Evolutionary conservation across 2,797 vertebrate genomes (phyloP).

Genomic region (Sebastiscus tertius): DNA sequence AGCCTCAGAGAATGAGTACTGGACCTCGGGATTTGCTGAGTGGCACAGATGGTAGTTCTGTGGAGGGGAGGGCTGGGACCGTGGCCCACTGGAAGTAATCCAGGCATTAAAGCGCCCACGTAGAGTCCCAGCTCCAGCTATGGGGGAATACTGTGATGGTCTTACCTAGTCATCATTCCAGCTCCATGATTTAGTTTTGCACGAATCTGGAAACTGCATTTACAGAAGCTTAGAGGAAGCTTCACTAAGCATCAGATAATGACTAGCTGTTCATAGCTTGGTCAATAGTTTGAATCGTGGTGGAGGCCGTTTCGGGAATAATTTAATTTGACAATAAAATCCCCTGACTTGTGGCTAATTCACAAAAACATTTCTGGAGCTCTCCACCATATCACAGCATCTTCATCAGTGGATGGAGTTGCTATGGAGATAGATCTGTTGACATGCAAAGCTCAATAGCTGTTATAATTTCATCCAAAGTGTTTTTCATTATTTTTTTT

Average conservation of each 20-base stretch:
- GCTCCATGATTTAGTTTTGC: too few relatives aligned
- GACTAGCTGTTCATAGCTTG: too few relatives aligned
- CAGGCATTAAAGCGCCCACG: conserved; percentile 54
- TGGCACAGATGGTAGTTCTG: conserved; percentile 68
- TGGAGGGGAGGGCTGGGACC: conserved; percentile 36
- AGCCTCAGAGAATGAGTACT: conserved; percentile 29
- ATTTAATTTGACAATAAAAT: too few relatives aligned
- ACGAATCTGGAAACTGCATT: too few relatives aligned
- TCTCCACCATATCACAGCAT: neutral
- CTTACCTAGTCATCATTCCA: too few relatives aligned
- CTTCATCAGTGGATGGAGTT: neutral
- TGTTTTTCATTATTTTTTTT: neutral
- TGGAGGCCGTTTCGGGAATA: too few relatives aligned
- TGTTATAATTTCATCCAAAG: neutral
- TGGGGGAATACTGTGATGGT: conserved; percentile 20
- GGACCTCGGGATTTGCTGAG: conserved; percentile 64
- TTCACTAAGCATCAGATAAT: too few relatives aligned
- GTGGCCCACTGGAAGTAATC: conserved; percentile 60
- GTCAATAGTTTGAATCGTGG: too few relatives aligned
- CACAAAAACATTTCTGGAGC: too few relatives aligned
- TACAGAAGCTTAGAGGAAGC: too few relatives aligned
- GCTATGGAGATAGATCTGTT: neutral
- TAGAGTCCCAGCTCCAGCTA: conserved; percentile 30
- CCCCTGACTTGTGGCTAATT: too few relatives aligned
- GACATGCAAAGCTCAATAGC: too few relatives aligned